Conservation (phyloP, 2,797 vertebrate species). For the Tapirus indicus region DNA sequence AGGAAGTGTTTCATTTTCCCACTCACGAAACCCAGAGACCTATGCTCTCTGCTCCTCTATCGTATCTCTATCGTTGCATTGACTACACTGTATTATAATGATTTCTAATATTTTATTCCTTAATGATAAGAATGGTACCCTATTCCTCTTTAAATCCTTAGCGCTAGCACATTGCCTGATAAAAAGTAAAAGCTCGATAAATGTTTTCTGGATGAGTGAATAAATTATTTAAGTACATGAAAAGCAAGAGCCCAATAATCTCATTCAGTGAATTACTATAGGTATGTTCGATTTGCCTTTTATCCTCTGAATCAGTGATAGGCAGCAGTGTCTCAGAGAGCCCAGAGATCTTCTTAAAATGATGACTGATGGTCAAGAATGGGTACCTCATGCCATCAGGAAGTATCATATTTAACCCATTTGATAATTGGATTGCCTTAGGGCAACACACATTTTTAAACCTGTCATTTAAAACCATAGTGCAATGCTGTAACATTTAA, state of each 20-base stretch:
- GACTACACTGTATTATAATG: not conserved
- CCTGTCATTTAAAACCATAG: constrained; percentile 13
- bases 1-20: not conserved
- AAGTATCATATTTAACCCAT: not conserved
- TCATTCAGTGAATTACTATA: not conserved
- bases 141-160: not conserved
- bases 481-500: not conserved
- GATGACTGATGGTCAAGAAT: not conserved
- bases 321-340: not conserved
- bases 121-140: not conserved
- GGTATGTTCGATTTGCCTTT: not conserved
- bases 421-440: constrained; percentile 13
- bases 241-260: not conserved
- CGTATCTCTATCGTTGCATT: rapidly evolving
- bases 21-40: not conserved
- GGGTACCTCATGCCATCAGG: not conserved
- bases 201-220: not conserved
- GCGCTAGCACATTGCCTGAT: not conserved
- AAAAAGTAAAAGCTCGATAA: not conserved
- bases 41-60: not conserved
- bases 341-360: constrained; percentile 9
- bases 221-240: not conserved
- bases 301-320: not conserved
- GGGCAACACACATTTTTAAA: not conserved
- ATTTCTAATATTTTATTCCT: not conserved